Evolutionary conservation across 2,797 vertebrate genomes (phyloP).

Genomic region (Typhlichthys eigenmanni): DNA sequence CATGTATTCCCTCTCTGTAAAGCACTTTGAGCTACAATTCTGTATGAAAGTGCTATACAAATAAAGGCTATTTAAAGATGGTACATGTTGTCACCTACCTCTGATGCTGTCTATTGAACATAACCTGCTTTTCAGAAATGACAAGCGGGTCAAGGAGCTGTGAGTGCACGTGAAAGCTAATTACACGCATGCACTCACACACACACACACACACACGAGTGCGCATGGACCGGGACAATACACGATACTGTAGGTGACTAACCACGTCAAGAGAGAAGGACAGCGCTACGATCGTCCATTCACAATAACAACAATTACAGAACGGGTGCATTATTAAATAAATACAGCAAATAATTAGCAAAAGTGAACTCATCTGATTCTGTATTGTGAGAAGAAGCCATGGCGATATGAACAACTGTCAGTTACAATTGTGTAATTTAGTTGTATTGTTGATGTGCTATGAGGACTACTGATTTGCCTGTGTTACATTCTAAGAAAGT

Average conservation of each 20-base stretch:
- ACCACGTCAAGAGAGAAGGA: no score
- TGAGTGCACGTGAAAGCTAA: no score
- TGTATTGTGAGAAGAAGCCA: background rate
- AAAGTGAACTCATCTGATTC: background rate
- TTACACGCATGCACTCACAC: no score
- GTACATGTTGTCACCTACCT: background rate
- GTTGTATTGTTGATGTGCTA: background rate
- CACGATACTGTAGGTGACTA: no score
- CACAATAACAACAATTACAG: background rate
- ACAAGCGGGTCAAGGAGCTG: no score
- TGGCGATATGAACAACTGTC: background rate
- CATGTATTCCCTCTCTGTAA: no score
- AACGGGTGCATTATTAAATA: background rate
- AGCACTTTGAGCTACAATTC: no score
- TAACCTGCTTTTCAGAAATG: conserved; percentile 8
- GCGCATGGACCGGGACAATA: no score
- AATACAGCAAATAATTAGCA: background rate
- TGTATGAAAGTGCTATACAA: no score
- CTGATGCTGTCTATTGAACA: background rate
- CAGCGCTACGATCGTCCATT: no score
- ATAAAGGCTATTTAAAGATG: background rate
- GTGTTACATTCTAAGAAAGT: background rate
- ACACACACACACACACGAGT: no score
- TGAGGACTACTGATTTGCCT: background rate
- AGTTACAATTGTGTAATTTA: background rate